These are phyloP conservation scores for Octodon degus DNA, from an alignment of 2,113 vertebrate genomes.

Conservation along the genomic window DNA sequence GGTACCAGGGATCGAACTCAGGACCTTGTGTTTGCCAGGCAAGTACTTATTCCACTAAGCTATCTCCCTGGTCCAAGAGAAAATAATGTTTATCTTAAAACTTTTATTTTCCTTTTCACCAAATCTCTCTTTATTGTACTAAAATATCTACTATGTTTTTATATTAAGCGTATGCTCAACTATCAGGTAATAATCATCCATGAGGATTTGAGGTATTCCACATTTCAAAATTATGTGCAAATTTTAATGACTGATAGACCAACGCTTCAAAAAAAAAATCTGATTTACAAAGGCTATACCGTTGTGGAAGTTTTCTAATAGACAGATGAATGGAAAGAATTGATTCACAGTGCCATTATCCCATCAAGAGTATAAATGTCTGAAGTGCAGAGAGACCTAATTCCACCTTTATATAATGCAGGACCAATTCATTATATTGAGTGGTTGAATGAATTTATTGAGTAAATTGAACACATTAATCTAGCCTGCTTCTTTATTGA, in stretches of 20 bases:
- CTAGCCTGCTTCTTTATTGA: conserved; percentile 30
- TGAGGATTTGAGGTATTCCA: background rate
- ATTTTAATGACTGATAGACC: background rate
- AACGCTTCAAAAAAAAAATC: background rate
- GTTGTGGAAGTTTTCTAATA: background rate
- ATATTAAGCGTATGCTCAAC: background rate
- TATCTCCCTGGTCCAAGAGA: background rate
- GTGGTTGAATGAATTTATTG: conserved; percentile 3
- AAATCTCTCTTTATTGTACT: background rate
- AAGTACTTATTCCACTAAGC: no score
- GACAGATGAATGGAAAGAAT: background rate
- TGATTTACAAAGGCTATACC: background rate
- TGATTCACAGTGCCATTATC: background rate
- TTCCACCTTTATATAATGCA: background rate
- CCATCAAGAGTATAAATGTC: background rate
- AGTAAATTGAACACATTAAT: conserved; percentile 47
- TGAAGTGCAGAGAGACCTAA: background rate
- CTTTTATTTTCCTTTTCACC: background rate
- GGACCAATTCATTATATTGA: background rate
- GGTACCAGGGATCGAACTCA: no score
- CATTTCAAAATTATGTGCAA: background rate
- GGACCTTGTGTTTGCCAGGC: no score
- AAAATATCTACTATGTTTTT: background rate
- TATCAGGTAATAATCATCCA: background rate
- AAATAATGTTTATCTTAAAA: background rate